Base-by-base conservation (phyloP, 35 echinoderm and acorn worm species). In the Amphiura filiformis region DNA sequence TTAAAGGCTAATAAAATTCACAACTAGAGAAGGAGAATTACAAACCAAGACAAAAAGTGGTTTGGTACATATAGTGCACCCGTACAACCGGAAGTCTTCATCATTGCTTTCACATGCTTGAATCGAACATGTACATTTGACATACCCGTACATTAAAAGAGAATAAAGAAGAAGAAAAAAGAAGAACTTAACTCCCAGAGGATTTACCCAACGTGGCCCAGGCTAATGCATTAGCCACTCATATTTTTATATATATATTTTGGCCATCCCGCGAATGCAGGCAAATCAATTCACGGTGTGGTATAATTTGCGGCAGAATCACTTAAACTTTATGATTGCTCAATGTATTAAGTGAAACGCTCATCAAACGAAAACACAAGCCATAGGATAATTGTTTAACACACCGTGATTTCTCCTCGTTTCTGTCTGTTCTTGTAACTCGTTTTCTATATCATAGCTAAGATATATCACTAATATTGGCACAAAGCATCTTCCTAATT, bases 361-460 rank as follows among this genome's bases (percentile, higher is more conserved):
- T 70, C 28, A 70, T 70, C 61, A 70, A 70, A 70, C 61, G 61
- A 70, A 70, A 70, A 70, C 61, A 70, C 61, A 70, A 70, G 61
- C 61, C 28, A n/a, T 1, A 1, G 61, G 61, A 70, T 70, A 70
- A 70, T 70, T 70, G 61, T 70, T 70, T 13, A 70, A 70, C 61
- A 23, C 61, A 70, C 11, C 61, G 61, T 70, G 61, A n/a, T n/a
- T n/a, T n/a, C n/a, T n/a, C n/a, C n/a, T n/a, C n/a, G n/a, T n/a
- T n/a, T n/a, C n/a, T 70, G 61, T 26, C 61, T 70, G 61, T 26
- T 70, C 61, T 70, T 70, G 7, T 26, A 23, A 70, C 26, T 18
- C 61, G 61, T 70, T 70, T 23, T 23, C 61, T n/a, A 1, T 70
- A 70, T 70, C 61, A 70, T 70, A 23, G 61, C 28, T 70, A 70